Evolutionary conservation across 1,140 invertebrate species (phyloP), one percentile per base, ranked within the genome.

Genomic region (Procambarus virginalis): DNA sequence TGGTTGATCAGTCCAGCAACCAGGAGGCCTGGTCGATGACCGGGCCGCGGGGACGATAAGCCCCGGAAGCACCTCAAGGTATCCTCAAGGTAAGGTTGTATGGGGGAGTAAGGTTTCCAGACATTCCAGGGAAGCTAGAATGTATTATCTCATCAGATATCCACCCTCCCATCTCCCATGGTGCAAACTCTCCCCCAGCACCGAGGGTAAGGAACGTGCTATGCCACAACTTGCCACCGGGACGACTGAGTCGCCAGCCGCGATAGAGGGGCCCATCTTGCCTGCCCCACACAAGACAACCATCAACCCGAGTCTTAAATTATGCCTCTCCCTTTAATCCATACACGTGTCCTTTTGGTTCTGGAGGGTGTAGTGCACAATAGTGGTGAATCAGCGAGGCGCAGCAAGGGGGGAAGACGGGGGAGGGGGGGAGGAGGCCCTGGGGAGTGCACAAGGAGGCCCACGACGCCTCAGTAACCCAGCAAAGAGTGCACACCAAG

Each of bases 31-130:
- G n/a, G n/a, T n/a, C n/a, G n/a, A n/a, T n/a, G n/a, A n/a, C n/a
- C n/a, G n/a, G n/a, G n/a, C n/a, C n/a, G n/a, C n/a, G n/a, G n/a
- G n/a, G n/a, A n/a, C n/a, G n/a, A n/a, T n/a, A n/a, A n/a, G n/a
- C n/a, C n/a, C n/a, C n/a, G n/a, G n/a, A n/a, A n/a, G n/a, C n/a
- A n/a, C n/a, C n/a, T n/a, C n/a, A n/a, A n/a, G n/a, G n/a, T n/a
- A n/a, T n/a, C n/a, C n/a, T n/a, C n/a, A n/a, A n/a, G n/a, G n/a
- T n/a, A n/a, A n/a, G n/a, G n/a, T n/a, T n/a, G n/a, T 48, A 55
- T 77, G 22, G 48, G 84, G 84, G 73, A 17, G 84, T 77, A 85
- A 76, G 76, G 86, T 81, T 88, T 88, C 86, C 86, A 88, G 86
- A 88, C 78, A 88, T 88, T 55, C 77, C 77, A 81, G 48, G 86